phyloP scores from a whole-genome alignment of 2,888 invertebrate species.

The Marronus borbonicus region DNA sequence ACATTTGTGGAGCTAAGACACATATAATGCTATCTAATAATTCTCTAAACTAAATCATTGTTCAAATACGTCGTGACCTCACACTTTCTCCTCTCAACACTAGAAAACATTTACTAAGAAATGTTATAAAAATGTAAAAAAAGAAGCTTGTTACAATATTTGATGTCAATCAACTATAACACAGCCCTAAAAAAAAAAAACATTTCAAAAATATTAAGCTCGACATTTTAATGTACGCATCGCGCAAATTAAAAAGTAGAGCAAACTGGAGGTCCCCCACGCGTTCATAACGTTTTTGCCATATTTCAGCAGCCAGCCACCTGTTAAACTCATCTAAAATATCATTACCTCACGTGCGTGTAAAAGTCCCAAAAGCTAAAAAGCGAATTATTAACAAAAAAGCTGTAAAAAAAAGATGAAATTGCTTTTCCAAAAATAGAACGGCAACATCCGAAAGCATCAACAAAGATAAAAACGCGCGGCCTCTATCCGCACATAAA shows the following conservation, averaged over 20 bases:
- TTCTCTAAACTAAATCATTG: too few species aligned
- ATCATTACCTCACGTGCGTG: background rate
- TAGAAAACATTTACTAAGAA: too few species aligned
- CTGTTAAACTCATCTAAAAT: constrained; percentile 1
- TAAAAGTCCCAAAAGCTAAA: background rate
- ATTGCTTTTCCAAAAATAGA: constrained; percentile 1
- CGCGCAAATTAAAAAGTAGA: constrained; percentile 2
- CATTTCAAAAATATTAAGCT: background rate
- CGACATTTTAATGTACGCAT: background rate
- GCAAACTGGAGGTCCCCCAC: background rate
- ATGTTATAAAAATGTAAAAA: too few species aligned
- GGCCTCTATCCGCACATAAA: constrained; percentile 8
- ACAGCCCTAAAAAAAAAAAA: too few species aligned
- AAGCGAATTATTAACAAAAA: constrained; percentile 10
- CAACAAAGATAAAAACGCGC: constrained; percentile 18
- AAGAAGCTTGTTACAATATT: too few species aligned
- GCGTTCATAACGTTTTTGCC: background rate
- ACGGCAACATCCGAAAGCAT: background rate
- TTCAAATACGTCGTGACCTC: too few species aligned
- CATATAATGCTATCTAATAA: too few species aligned
- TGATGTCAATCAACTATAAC: too few species aligned
- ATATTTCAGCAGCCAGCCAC: background rate
- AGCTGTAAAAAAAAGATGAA: constrained; percentile 5
- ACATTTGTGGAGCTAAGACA: too few species aligned
- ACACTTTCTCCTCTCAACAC: too few species aligned